Base-by-base conservation (phyloP, 1,140 invertebrate genomes). In the Diachasma alloeum region DNA sequence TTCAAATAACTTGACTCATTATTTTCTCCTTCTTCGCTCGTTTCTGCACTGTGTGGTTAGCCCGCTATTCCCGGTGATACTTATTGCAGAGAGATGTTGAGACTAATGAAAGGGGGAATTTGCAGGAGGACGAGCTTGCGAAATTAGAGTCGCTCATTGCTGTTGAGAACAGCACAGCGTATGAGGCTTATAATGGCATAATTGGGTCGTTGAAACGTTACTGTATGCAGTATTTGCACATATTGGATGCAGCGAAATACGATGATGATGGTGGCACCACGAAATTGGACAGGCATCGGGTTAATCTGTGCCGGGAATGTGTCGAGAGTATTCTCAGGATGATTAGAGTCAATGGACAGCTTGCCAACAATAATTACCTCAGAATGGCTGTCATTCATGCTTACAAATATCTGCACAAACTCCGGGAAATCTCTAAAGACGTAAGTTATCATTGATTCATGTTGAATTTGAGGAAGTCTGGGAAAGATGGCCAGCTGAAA, bases 311-410 rank as follows among this genome's bases (percentile, higher is more conserved):
- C 59, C 83, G 81, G 6, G 71, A 78, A 36, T 81, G 80, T 44
- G 81, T 90, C 37, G 82, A 88, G 59, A 77, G 81, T 22, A 79
- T 90, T 31, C 76, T 90, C 17, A 81, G 79, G 70, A 83, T 81
- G 53, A 83, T 90, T 26, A 83, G 85, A 78, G 82, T 85, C 46
- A 87, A 87, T 69, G 88, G 88, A 10, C 76, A 79, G 31, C 83
- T 89, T n/a, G 76, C 76, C 0, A 83, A 85, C 19, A 88, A 89
- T 44, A 78, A 84, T 66, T 87, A 84, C 37, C 79, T 86, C 8
- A 86, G 82, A 24, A 90, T 90, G 24, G 88, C 88, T 3, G 84
- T 89, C 83, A 31, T 80, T 15, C 87, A 89, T 44, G 87, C 83
- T 1, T 86, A 88, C 42, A 84, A 84, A 67, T 87, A 89, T 77